Conservation (phyloP, 2,797 vertebrate genomes). For the Chelon labrosus region DNA sequence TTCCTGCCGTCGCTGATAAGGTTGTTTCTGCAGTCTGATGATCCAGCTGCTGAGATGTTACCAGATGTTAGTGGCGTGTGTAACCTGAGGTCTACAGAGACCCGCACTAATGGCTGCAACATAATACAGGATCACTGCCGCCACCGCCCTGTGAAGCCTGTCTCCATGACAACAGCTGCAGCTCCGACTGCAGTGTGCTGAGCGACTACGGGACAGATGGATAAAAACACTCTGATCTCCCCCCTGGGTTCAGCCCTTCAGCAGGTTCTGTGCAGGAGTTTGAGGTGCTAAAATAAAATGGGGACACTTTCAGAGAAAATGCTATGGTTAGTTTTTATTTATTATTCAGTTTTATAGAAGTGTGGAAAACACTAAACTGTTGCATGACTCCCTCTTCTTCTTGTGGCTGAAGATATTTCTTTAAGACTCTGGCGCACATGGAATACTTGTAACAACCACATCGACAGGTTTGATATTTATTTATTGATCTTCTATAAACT, state of each 20-base stretch:
- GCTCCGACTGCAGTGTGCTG: slow-evolving; percentile 7
- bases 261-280: neutral
- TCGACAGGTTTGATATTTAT: no score
- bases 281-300: neutral
- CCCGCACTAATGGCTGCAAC: slow-evolving; percentile 10
- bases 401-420: no score
- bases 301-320: neutral
- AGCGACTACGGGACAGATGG: slow-evolving; percentile 7
- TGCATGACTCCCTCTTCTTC: no score
- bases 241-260: neutral
- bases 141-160: neutral
- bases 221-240: neutral
- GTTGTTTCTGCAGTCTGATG: neutral
- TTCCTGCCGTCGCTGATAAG: no score
- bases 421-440: no score
- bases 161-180: slow-evolving; percentile 57
- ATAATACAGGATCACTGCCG: slow-evolving; percentile 9
- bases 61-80: slow-evolving; percentile 29
- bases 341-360: no score
- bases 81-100: slow-evolving; percentile 22
- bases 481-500: no score
- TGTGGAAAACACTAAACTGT: no score
- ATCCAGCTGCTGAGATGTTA: slow-evolving; percentile 26
- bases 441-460: no score
- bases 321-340: neutral